Evolutionary conservation across 2,797 vertebrate species (phyloP).

Genomic region (Protosalanx chinensis): DNA sequence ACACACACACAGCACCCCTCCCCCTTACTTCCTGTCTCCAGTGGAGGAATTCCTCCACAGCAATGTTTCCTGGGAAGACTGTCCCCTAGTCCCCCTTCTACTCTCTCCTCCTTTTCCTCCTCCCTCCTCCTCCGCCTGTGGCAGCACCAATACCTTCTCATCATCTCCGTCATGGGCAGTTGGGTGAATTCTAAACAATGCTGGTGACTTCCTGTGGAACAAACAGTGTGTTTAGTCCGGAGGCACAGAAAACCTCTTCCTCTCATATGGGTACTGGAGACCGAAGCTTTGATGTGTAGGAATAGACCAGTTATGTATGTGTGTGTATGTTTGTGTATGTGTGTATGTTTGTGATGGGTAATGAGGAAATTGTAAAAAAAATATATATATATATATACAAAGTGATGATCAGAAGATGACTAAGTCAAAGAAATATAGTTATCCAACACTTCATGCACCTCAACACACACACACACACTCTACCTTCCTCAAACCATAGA

Average conservation of each 20-base stretch:
- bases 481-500: neutral
- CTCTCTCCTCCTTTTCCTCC: neutral
- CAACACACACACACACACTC: neutral
- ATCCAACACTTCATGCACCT: neutral
- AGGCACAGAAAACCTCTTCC: slow-evolving; percentile 12
- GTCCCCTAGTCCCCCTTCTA: neutral
- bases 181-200: slow-evolving; percentile 38
- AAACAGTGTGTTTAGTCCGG: slow-evolving; percentile 18
- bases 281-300: neutral
- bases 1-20: slow-evolving; percentile 24
- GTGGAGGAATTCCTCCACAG: slow-evolving; percentile 46
- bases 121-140: neutral
- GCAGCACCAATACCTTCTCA: neutral
- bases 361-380: neutral
- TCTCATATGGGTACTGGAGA: slow-evolving; percentile 13
- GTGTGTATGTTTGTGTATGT: no score
- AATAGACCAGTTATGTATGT: slow-evolving; percentile 6
- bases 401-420: neutral
- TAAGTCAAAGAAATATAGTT: neutral
- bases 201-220: slow-evolving; percentile 32
- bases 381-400: neutral
- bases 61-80: slow-evolving; percentile 48
- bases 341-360: neutral
- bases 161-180: slow-evolving; percentile 16
- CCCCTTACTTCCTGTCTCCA: slow-evolving; percentile 53